phyloP scores from a whole-genome alignment of 2,888 invertebrate species.

The Gymnocheta viridis region DNA sequence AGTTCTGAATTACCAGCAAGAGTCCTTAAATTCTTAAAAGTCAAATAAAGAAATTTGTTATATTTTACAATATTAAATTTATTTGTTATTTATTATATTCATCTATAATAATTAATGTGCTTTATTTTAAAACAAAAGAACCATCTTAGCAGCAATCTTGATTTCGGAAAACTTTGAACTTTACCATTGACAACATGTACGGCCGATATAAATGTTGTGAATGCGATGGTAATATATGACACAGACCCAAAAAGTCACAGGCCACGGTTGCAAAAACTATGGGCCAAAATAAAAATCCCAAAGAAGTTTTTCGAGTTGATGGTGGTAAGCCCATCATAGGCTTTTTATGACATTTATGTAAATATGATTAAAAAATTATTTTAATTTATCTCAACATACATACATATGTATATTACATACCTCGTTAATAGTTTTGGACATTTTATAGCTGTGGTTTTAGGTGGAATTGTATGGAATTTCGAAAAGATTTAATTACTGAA shows the following conservation, averaged over 20 bases:
- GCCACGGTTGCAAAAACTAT: slow-evolving; percentile 72
- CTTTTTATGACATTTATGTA: background rate
- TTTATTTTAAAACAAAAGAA: background rate
- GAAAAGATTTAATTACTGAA: background rate
- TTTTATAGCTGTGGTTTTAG: background rate
- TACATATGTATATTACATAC: slow-evolving; percentile 35
- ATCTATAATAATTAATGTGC: slow-evolving; percentile 11
- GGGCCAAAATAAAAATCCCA: slow-evolving; percentile 70
- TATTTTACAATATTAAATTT: background rate
- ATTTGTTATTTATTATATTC: background rate
- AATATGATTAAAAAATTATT: background rate
- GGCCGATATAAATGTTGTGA: slow-evolving; percentile 73
- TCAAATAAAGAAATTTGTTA: background rate
- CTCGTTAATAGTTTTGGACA: slow-evolving; percentile 12
- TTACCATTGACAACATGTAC: slow-evolving; percentile 70
- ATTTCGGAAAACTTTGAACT: slow-evolving; percentile 66
- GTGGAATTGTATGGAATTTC: background rate
- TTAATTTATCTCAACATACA: background rate
- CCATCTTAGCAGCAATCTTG: background rate
- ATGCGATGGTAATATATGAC: slow-evolving; percentile 74
- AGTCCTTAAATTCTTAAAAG: slow-evolving; percentile 5
- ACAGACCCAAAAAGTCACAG: slow-evolving; percentile 73
- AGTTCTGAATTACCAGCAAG: slow-evolving; percentile 84
- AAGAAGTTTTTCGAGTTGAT: background rate
- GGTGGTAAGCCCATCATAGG: background rate